phyloP scores from a whole-genome alignment of 2,797 vertebrate species.

The Leptoclinus maculatus region DNA sequence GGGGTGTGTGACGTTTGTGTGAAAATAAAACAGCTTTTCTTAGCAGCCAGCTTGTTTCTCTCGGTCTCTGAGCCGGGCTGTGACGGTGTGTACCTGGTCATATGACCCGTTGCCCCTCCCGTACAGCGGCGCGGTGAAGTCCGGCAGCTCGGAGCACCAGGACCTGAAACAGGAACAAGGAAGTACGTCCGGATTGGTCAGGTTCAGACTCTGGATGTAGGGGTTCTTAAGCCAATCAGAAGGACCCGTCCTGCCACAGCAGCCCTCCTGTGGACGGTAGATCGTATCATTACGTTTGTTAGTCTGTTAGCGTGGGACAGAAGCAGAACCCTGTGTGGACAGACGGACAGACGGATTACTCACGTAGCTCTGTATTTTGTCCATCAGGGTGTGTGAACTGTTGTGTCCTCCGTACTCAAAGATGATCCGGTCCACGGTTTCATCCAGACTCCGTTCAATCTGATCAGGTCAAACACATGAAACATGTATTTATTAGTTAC shows the following conservation, averaged over 20 bases:
- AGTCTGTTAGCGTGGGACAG: background rate
- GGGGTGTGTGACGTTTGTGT: no score
- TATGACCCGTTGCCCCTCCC: slow-evolving; percentile 43
- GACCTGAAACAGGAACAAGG: slow-evolving; percentile 77
- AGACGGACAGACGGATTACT: background rate
- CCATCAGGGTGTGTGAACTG: background rate
- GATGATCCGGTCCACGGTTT: background rate
- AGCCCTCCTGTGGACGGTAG: slow-evolving; percentile 51
- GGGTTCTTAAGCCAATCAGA: slow-evolving; percentile 74
- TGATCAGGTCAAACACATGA: background rate
- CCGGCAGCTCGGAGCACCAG: slow-evolving; percentile 47
- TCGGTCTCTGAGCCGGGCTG: no score
- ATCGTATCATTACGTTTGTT: background rate
- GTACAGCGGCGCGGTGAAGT: background rate
- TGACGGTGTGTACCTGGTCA: slow-evolving; percentile 25
- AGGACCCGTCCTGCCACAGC: slow-evolving; percentile 64
- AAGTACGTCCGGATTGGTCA: slow-evolving; percentile 11
- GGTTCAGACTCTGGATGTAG: slow-evolving; percentile 45
- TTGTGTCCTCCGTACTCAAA: background rate
- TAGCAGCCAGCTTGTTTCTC: no score
- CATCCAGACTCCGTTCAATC: background rate
- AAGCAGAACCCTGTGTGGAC: background rate
- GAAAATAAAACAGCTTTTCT: no score
- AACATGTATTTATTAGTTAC: background rate
- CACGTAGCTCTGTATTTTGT: background rate